These are phyloP conservation scores for Plodia interpunctella DNA, from an alignment of 1,140 invertebrate species.

Conservation along the genomic window DNA sequence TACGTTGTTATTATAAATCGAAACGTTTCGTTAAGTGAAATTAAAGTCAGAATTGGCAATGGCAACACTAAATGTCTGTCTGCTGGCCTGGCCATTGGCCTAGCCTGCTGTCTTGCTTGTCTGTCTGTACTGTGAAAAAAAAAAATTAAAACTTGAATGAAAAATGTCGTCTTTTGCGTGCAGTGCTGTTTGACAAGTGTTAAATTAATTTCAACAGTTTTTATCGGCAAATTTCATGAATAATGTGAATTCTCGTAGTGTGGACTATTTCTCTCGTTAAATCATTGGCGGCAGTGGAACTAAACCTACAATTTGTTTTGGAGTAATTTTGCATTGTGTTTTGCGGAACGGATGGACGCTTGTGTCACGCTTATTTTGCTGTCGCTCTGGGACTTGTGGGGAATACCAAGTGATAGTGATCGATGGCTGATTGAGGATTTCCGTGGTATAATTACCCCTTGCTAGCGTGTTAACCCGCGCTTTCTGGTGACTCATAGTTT, in stretches of 20 bases:
- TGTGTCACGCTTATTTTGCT: conserved; percentile 64
- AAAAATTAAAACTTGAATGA: conserved; percentile 16
- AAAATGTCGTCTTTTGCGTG: conserved; percentile 26
- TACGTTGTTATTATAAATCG: too few relatives aligned
- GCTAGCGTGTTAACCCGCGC: conserved; percentile 33
- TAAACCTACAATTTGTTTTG: background rate
- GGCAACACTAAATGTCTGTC: too few relatives aligned
- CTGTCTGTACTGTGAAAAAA: conserved; percentile 12
- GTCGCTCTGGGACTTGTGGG: conserved; percentile 58
- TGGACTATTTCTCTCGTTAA: background rate
- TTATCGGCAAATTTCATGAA: conserved; percentile 9
- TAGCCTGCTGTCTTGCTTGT: too few relatives aligned
- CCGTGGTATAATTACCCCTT: conserved; percentile 37
- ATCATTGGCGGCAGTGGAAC: background rate
- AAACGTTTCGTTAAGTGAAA: too few relatives aligned
- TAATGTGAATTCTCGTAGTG: conserved; percentile 3
- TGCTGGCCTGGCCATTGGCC: too few relatives aligned
- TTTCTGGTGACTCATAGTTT: conserved; percentile 54
- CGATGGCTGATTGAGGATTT: conserved; percentile 60
- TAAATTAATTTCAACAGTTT: conserved; percentile 28
- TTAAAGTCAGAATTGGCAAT: too few relatives aligned
- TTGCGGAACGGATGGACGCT: conserved; percentile 31
- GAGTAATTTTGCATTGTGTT: conserved; percentile 16
- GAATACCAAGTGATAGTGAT: conserved; percentile 66
- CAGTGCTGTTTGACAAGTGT: conserved; percentile 23